Evolutionary conservation across 2,113 vertebrate genomes (phyloP).

Genomic region (Limnothrissa miodon): DNA sequence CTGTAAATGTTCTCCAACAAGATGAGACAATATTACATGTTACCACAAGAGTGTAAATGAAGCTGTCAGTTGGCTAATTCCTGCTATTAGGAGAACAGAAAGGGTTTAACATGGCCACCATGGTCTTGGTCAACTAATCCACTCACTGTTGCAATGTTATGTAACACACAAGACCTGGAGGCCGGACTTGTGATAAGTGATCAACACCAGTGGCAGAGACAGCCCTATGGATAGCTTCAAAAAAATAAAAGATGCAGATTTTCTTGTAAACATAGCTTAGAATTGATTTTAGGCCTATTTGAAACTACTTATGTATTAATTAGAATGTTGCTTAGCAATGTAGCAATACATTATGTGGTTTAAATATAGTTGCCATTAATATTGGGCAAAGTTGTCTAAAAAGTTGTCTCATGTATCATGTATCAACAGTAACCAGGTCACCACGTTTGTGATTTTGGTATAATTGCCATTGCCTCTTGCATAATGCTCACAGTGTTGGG

Average conservation of each 20-base stretch:
- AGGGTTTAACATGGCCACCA: slow-evolving; percentile 9
- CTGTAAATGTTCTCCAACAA: background rate
- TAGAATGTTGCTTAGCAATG: too few species aligned
- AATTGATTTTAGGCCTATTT: background rate
- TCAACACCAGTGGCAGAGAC: background rate
- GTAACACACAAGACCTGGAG: slow-evolving; percentile 21
- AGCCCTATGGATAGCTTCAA: background rate
- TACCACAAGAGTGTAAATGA: background rate
- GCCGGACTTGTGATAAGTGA: background rate
- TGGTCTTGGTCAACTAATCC: slow-evolving; percentile 21
- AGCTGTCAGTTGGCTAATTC: background rate
- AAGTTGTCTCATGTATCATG: too few species aligned
- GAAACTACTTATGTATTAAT: background rate
- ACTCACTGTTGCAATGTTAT: slow-evolving; percentile 8
- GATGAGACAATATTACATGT: background rate
- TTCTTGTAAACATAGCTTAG: background rate
- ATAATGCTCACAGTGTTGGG: background rate
- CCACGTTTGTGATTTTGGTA: too few species aligned
- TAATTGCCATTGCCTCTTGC: background rate
- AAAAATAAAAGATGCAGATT: background rate
- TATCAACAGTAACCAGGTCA: too few species aligned
- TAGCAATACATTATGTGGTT: too few species aligned
- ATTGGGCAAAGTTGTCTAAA: too few species aligned
- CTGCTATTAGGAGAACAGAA: slow-evolving; percentile 25
- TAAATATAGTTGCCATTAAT: too few species aligned